phyloP scores from a whole-genome alignment of 2,113 vertebrate genomes.

The Helogale parvula region DNA sequence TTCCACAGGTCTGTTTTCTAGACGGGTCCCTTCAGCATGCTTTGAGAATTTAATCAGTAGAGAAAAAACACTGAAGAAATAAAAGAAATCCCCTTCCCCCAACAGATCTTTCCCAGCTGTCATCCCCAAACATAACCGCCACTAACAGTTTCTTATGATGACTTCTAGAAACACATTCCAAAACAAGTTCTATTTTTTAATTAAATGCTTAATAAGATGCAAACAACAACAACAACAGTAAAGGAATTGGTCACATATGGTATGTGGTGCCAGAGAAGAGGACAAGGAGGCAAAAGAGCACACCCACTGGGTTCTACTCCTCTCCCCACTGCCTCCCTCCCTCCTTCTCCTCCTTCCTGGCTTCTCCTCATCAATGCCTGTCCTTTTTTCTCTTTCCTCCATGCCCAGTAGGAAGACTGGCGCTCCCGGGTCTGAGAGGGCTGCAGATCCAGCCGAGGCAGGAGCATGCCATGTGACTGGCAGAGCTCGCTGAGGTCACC shows the following conservation, averaged over 20 bases:
- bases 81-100: not conserved
- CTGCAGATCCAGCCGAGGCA: not conserved
- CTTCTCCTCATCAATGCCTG: too few species aligned
- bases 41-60: not conserved
- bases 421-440: not conserved
- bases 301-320: not conserved
- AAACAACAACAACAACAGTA: not conserved
- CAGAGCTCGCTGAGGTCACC: not conserved
- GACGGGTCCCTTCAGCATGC: not conserved
- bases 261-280: not conserved
- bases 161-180: not conserved
- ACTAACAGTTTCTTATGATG: not conserved
- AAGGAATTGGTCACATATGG: not conserved
- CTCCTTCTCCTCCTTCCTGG: too few species aligned
- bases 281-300: not conserved
- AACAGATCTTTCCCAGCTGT: not conserved
- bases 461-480: too few species aligned
- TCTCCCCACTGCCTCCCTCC: too few species aligned
- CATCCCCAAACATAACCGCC: not conserved
- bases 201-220: not conserved
- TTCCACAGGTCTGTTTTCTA: not conserved
- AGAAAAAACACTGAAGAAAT: constrained; percentile 6
- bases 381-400: not conserved
- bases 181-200: not conserved
- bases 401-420: not conserved